These are phyloP conservation scores for Galeopsomyia nigrocyanea DNA, from an alignment of 2,888 invertebrate species.

Conservation along the genomic window DNA sequence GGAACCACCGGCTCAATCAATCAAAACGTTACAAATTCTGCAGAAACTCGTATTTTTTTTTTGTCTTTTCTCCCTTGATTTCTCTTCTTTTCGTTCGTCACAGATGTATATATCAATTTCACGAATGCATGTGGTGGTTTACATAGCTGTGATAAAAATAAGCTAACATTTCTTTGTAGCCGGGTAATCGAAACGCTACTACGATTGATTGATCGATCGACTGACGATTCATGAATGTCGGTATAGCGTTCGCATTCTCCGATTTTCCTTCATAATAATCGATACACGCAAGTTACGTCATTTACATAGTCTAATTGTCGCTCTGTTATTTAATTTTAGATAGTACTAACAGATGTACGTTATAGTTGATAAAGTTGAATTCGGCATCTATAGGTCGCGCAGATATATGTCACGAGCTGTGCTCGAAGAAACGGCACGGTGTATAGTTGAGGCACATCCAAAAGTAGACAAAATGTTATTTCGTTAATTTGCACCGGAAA, in stretches of 20 bases:
- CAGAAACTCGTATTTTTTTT: background rate
- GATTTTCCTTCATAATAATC: constrained; percentile 26
- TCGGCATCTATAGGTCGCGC: constrained; percentile 37
- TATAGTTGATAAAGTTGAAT: constrained; percentile 35
- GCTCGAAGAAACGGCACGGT: constrained; percentile 36
- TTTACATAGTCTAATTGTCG: constrained; percentile 37
- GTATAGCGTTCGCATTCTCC: constrained; percentile 21
- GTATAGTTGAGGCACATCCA: constrained; percentile 1
- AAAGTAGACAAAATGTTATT: background rate
- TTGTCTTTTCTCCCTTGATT: no score
- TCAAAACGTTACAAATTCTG: background rate
- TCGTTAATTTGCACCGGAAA: constrained; percentile 45
- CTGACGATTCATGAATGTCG: background rate
- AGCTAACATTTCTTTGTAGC: constrained; percentile 36
- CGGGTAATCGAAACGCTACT: constrained; percentile 29
- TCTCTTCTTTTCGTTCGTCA: no score
- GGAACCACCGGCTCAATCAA: background rate
- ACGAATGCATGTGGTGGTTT: constrained; percentile 40
- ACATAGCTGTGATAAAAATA: constrained; percentile 46
- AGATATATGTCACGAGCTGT: constrained; percentile 43
- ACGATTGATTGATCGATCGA: constrained; percentile 2
- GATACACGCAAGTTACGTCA: constrained; percentile 31
- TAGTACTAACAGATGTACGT: constrained; percentile 33
- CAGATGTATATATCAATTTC: constrained; percentile 20
- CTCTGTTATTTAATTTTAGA: constrained; percentile 45